Conservation (phyloP, 2,113 vertebrate genomes). For the Sprattus sprattus region DNA sequence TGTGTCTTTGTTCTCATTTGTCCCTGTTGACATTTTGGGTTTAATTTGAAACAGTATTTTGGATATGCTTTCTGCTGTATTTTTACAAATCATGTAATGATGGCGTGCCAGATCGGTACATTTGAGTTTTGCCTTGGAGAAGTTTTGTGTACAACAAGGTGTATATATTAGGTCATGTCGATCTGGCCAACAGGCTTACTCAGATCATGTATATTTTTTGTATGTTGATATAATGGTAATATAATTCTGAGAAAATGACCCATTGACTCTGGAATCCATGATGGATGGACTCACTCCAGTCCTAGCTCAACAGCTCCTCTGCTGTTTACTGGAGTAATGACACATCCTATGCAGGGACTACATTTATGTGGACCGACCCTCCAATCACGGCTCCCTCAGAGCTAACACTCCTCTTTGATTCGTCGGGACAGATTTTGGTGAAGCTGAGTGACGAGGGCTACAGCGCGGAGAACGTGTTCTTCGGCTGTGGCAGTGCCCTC, state of each 20-base stretch:
- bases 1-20: neutral
- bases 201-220: neutral
- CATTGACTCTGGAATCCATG: neutral
- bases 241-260: neutral
- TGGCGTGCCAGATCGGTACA: too few species aligned
- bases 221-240: neutral
- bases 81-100: too few species aligned
- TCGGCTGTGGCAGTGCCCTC: conserved; percentile 72
- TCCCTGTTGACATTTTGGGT: neutral
- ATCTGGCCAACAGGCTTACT: neutral
- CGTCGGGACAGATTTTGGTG: conserved; percentile 62
- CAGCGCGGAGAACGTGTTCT: conserved; percentile 73
- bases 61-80: too few species aligned
- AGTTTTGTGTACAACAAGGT: too few species aligned
- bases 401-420: neutral
- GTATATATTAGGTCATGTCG: too few species aligned
- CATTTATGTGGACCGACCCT: too few species aligned
- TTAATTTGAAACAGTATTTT: neutral
- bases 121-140: too few species aligned
- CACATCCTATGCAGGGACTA: neutral
- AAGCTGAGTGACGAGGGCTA: conserved; percentile 70
- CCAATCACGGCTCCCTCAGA: neutral
- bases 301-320: neutral
- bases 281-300: neutral
- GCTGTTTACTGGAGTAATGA: neutral